Percentiles rank a stretch among this genome's conserved stretches.
Evolutionary conservation across 1,140 invertebrate genomes (phyloP).

Genomic region (Heliconius nattereri): DNA sequence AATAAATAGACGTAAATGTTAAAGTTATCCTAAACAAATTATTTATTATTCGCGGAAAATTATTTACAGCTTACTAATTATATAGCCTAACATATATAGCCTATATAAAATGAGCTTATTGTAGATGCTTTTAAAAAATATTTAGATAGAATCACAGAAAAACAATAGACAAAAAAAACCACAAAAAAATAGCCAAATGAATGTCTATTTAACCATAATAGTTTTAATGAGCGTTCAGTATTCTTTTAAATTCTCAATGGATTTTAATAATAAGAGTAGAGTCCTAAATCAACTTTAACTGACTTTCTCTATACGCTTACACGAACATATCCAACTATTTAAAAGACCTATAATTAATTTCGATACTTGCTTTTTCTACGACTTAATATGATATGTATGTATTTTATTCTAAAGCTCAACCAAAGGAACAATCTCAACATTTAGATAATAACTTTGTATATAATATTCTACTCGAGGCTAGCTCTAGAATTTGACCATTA

Average conservation of each 20-base stretch:
- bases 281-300: neutral
- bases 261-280: neutral
- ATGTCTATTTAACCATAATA: slow-evolving; percentile 25
- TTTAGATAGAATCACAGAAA: slow-evolving; percentile 19
- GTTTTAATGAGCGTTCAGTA: neutral
- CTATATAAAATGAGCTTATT: slow-evolving; percentile 28
- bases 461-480: slow-evolving; percentile 34
- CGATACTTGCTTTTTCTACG: neutral
- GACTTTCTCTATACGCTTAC: slow-evolving; percentile 14
- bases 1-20: neutral
- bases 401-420: slow-evolving; percentile 37
- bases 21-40: neutral
- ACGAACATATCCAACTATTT: neutral
- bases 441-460: slow-evolving; percentile 36
- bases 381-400: neutral
- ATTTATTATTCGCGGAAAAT: neutral
- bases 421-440: slow-evolving; percentile 55
- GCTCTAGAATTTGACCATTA: slow-evolving; percentile 34
- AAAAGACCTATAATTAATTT: neutral
- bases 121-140: slow-evolving; percentile 24
- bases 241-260: neutral
- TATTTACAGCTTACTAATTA: neutral
- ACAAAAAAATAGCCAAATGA: slow-evolving; percentile 26
- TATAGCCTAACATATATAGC: too few relatives aligned
- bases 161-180: slow-evolving; percentile 24